Evolutionary conservation across 2,797 vertebrate genomes (phyloP).

Genomic region (Loris lydekkerianus): DNA sequence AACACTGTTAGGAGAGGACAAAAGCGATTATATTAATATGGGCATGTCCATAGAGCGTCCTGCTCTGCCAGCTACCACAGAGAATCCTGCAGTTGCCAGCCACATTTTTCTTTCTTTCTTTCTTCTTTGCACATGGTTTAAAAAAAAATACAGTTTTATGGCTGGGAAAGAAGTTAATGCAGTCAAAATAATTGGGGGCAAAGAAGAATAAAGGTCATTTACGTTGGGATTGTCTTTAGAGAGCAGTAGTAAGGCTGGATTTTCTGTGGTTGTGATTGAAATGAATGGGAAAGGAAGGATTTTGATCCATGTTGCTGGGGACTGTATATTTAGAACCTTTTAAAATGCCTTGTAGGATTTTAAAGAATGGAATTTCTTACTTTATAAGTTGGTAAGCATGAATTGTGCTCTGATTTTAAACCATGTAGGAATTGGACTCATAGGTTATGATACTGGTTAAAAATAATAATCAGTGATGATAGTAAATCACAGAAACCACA

Average conservation of each 20-base stretch:
- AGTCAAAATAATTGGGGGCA: constrained; percentile 16
- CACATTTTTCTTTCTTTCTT: not conserved
- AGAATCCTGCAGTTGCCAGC: not conserved
- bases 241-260: rapidly evolving
- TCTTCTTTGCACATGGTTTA: not conserved
- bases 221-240: not conserved
- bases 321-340: not conserved
- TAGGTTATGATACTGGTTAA: not conserved
- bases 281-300: too few species aligned
- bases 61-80: not conserved
- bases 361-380: not conserved
- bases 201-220: not conserved
- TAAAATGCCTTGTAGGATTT: not conserved
- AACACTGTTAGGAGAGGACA: too few species aligned
- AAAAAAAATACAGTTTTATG: not conserved
- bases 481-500: not conserved
- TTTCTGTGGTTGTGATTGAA: not conserved
- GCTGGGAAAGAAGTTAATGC: not conserved
- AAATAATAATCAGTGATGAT: not conserved
- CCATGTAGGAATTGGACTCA: not conserved
- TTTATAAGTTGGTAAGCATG: constrained; percentile 9
- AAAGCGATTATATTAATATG: not conserved
- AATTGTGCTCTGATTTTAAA: constrained; percentile 16
- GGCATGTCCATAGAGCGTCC: rapidly evolving
- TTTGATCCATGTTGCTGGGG: not conserved